These are phyloP conservation scores for Leptopterna dolabrata DNA, from an alignment of 2,888 invertebrate species.

Conservation along the genomic window DNA sequence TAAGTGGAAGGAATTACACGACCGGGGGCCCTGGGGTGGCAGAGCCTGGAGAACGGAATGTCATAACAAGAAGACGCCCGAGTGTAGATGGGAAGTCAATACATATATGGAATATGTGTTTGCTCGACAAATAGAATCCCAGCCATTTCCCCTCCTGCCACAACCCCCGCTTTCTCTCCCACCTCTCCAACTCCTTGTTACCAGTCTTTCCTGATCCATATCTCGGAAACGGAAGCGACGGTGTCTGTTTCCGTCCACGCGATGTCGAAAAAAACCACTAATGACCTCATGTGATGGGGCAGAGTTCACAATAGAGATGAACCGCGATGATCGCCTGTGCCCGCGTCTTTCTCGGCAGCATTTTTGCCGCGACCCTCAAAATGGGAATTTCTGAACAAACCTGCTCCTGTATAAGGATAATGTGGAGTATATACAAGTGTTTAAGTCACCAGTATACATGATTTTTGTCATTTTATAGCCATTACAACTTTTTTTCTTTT, in stretches of 20 bases:
- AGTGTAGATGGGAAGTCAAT: constrained; percentile 10
- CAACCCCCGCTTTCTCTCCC: neutral
- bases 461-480: no score
- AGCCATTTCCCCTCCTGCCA: neutral
- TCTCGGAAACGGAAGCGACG: constrained; percentile 9
- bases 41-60: neutral
- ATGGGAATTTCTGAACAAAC: no score
- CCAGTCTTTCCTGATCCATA: constrained; percentile 5
- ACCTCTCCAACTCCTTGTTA: neutral
- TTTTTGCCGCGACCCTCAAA: no score
- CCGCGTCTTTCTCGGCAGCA: neutral
- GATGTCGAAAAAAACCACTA: constrained; percentile 4
- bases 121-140: constrained; percentile 21
- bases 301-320: neutral
- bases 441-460: no score
- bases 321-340: neutral
- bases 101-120: constrained; percentile 22
- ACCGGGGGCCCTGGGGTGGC: neutral
- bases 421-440: no score
- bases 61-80: neutral
- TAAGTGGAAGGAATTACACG: neutral
- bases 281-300: neutral
- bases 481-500: no score
- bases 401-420: no score
- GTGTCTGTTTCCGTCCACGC: neutral